Conservation (phyloP, 2,113 vertebrate species). For the Cromileptes altivelis region DNA sequence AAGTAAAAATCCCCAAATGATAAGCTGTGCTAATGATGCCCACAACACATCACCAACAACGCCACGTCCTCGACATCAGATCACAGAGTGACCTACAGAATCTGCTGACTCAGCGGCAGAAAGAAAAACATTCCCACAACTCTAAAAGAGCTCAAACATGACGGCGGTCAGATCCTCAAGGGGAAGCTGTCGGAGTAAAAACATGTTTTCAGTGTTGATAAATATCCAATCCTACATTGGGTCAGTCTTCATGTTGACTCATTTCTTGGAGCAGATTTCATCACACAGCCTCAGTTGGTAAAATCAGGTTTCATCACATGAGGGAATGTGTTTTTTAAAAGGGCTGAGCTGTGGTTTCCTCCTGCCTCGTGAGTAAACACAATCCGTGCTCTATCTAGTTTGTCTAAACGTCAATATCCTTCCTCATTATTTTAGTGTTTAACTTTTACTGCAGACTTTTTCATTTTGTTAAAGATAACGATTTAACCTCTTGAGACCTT, state of each 20-base stretch:
- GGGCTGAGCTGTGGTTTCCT: constrained; percentile 15
- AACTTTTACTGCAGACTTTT: too few species aligned
- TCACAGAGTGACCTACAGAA: not conserved
- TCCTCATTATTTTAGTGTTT: too few species aligned
- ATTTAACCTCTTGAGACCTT: too few species aligned
- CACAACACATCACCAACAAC: too few species aligned
- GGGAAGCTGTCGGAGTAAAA: not conserved
- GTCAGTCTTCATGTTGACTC: not conserved
- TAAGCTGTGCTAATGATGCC: too few species aligned
- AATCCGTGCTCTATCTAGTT: not conserved
- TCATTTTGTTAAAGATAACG: too few species aligned
- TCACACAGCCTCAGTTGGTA: not conserved
- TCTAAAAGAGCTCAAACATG: not conserved
- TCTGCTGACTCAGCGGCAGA: not conserved
- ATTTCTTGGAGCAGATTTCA: not conserved
- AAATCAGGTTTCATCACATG: constrained; percentile 5
- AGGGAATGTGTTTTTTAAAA: constrained; percentile 47
- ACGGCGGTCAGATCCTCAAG: too few species aligned
- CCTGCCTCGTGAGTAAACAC: not conserved
- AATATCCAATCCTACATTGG: not conserved
- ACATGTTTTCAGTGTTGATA: not conserved
- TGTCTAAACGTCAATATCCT: too few species aligned
- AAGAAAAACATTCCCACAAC: constrained; percentile 19
- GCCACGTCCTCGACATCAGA: too few species aligned
- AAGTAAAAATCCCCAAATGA: too few species aligned